phyloP scores from a whole-genome alignment of 2,113 vertebrate genomes.

The Onychorhynchus coronatus region DNA sequence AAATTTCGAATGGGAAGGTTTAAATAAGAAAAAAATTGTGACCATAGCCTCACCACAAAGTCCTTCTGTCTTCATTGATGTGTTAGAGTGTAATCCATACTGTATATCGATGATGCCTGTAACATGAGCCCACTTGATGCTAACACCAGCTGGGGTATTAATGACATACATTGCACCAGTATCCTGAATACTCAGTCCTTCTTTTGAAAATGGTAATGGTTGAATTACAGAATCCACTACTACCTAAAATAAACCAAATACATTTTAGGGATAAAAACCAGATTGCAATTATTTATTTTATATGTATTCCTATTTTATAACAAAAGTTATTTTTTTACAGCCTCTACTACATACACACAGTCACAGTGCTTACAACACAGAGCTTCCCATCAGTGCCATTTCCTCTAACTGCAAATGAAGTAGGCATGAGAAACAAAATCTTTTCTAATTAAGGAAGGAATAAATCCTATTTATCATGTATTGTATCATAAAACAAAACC shows the following conservation, averaged over 20 bases:
- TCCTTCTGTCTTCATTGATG: constrained; percentile 83
- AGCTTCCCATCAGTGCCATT: neutral
- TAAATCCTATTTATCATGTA: neutral
- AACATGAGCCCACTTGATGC: constrained; percentile 93
- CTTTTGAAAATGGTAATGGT: constrained; percentile 85
- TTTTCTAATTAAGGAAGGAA: neutral
- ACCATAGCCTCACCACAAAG: constrained; percentile 86
- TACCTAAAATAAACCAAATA: constrained; percentile 76
- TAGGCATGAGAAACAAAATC: neutral
- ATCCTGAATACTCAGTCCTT: constrained; percentile 87
- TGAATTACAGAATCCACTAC: constrained; percentile 84
- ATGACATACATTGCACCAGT: constrained; percentile 93
- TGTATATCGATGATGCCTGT: constrained; percentile 94
- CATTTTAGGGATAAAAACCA: neutral
- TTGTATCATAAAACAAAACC: neutral
- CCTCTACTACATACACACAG: neutral
- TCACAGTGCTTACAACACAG: neutral
- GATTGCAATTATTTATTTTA: neutral
- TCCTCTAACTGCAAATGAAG: neutral
- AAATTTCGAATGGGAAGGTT: neutral
- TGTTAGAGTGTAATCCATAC: constrained; percentile 78
- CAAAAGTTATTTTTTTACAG: neutral
- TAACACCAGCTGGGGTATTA: constrained; percentile 88
- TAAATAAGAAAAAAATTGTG: neutral
- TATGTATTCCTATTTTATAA: neutral